Conservation (phyloP, 2,113 vertebrate genomes). For the Camelus dromedarius region DNA sequence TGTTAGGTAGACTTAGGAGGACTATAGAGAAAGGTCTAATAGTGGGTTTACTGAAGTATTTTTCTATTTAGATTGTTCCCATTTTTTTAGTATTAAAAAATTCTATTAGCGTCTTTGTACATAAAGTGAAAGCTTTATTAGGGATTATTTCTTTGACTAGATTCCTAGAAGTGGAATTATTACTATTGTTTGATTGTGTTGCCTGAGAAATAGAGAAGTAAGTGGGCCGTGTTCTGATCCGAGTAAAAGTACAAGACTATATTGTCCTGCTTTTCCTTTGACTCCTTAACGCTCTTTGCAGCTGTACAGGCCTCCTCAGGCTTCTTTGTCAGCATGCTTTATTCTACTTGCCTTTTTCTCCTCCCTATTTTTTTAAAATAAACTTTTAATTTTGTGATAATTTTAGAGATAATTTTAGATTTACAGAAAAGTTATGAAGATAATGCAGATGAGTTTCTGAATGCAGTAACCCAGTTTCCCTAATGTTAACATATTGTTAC, state of each 20-base stretch:
- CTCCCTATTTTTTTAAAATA: neutral
- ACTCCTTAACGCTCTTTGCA: neutral
- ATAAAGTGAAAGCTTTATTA: constrained; percentile 4
- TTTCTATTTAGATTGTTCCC: neutral
- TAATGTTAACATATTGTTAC: neutral
- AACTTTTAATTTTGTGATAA: neutral
- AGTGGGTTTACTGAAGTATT: neutral
- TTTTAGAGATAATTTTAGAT: neutral
- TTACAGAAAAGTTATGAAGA: neutral
- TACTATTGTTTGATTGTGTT: neutral
- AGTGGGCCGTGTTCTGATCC: neutral
- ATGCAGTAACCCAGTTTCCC: neutral
- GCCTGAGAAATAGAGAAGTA: neutral
- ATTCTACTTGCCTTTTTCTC: neutral
- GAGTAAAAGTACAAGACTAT: neutral
- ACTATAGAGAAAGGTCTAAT: neutral
- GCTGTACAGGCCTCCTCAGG: neutral
- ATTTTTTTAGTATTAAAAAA: constrained; percentile 35
- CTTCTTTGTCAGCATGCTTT: neutral
- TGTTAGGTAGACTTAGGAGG: neutral
- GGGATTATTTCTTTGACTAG: constrained; percentile 10
- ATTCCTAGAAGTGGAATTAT: neutral
- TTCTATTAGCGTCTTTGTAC: neutral
- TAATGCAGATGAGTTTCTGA: neutral
- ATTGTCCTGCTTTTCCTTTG: neutral